Conservation (phyloP, 2,797 vertebrate species). For the Phrynocephalus guinanensis region DNA sequence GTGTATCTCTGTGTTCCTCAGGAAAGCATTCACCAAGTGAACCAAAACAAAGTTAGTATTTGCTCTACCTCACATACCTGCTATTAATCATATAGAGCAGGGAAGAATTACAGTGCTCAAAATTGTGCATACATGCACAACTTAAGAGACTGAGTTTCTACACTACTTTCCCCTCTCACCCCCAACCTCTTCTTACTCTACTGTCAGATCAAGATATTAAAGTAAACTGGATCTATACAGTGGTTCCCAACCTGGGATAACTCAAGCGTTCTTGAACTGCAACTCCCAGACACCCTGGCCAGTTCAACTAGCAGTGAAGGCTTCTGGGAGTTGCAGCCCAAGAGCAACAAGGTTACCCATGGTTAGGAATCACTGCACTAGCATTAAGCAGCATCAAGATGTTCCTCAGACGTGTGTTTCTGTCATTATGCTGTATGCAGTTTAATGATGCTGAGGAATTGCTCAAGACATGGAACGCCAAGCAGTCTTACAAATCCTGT, state of each 20-base stretch:
- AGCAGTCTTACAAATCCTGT: conserved; percentile 21
- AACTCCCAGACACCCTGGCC: too few relatives aligned
- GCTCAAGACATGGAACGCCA: neutral
- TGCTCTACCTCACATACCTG: neutral
- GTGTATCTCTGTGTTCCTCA: neutral
- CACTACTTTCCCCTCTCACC: too few relatives aligned
- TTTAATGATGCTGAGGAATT: conserved; percentile 20
- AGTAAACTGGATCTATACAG: neutral
- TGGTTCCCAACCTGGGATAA: too few relatives aligned
- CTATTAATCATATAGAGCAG: neutral
- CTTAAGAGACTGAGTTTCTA: neutral
- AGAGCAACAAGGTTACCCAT: too few relatives aligned
- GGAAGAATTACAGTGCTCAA: conserved; percentile 8
- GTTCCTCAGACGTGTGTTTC: neutral
- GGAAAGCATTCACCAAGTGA: neutral
- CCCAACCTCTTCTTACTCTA: neutral
- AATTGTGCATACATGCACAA: neutral
- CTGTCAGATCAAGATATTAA: neutral
- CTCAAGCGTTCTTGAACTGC: too few relatives aligned
- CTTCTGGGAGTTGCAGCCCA: too few relatives aligned
- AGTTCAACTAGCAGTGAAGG: too few relatives aligned
- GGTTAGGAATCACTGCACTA: too few relatives aligned
- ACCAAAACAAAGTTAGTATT: neutral
- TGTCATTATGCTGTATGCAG: conserved; percentile 19
- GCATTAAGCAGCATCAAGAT: conserved; percentile 26